Evolutionary conservation across 2,888 invertebrate genomes (phyloP).

Genomic region (Dynastes hyllus): DNA sequence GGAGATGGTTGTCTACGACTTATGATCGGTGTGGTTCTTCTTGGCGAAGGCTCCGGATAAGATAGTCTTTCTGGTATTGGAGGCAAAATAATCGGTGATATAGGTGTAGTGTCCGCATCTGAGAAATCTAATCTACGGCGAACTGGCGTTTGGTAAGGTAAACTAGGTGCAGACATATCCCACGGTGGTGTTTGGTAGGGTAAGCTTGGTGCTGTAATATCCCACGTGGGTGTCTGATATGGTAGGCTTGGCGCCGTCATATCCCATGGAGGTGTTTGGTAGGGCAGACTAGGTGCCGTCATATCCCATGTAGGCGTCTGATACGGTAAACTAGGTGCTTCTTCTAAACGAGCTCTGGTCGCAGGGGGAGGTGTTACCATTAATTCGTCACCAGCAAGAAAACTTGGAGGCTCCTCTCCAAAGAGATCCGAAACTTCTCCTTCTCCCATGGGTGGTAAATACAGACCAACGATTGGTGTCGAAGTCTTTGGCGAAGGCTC

Average conservation of each 20-base stretch:
- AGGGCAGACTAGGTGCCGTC: conserved; percentile 42
- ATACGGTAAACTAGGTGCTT: conserved; percentile 51
- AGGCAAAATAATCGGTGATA: background rate
- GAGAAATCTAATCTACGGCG: conserved; percentile 9
- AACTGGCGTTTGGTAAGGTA: conserved; percentile 7
- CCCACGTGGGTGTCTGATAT: conserved; percentile 43
- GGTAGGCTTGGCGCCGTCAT: conserved; percentile 37
- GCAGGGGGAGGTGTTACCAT: conserved; percentile 21
- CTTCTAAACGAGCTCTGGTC: conserved; percentile 12
- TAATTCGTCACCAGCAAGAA: conserved; percentile 27
- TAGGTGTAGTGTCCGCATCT: background rate
- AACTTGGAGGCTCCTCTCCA: conserved; percentile 36
- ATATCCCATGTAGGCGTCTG: conserved; percentile 47
- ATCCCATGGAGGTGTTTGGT: conserved; percentile 34
- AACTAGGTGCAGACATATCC: background rate
- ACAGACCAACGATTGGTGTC: conserved; percentile 9
- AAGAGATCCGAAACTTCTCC: conserved; percentile 43
- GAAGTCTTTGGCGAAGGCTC: conserved; percentile 19
- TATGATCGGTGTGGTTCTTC: conserved; percentile 3
- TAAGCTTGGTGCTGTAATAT: conserved; percentile 48
- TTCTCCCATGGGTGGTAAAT: conserved; percentile 10
- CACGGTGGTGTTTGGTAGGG: conserved; percentile 29
- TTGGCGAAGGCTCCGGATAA: conserved; percentile 8
- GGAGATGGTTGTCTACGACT: background rate
- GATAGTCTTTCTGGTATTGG: conserved; percentile 5